A percentile compares a stretch with the other conserved stretches of the same genome.
Conservation (phyloP, 1,140 invertebrate genomes). For the Thaumatotibia leucotreta region DNA sequence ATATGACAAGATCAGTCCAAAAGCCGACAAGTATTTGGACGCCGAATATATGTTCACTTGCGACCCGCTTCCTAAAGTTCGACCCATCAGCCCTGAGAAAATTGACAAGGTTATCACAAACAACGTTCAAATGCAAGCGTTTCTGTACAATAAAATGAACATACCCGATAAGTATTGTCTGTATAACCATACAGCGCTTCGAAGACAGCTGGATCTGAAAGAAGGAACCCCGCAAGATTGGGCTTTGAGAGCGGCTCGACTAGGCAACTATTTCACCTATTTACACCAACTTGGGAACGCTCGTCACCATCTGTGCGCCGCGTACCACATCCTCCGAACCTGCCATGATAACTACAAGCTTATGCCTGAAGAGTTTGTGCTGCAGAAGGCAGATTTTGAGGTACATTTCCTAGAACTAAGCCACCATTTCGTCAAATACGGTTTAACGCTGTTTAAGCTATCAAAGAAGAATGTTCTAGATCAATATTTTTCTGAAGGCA, state of each 20-base stretch:
- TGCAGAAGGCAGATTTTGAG: conserved; percentile 71
- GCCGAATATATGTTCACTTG: conserved; percentile 58
- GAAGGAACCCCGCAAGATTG: conserved; percentile 80
- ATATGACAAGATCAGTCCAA: conserved; percentile 50
- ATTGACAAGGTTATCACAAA: conserved; percentile 72
- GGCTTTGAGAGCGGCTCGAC: conserved; percentile 79
- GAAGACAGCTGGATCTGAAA: conserved; percentile 78
- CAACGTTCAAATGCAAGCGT: conserved; percentile 73
- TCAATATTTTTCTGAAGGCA: conserved; percentile 49
- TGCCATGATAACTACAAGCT: conserved; percentile 71
- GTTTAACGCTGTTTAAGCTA: conserved; percentile 77
- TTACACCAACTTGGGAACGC: conserved; percentile 67
- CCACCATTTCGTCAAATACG: conserved; percentile 82
- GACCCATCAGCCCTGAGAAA: conserved; percentile 56
- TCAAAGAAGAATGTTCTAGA: conserved; percentile 73
- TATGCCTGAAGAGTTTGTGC: conserved; percentile 55
- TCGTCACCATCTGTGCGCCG: conserved; percentile 78
- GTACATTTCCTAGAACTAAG: conserved; percentile 79
- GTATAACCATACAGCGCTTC: conserved; percentile 80
- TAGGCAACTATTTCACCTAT: conserved; percentile 78
- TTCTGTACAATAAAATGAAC: conserved; percentile 70
- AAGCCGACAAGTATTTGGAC: conserved; percentile 47
- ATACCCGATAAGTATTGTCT: conserved; percentile 72
- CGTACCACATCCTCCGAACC: conserved; percentile 70
- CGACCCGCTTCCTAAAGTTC: conserved; percentile 40